Base-by-base conservation (phyloP, 2,113 vertebrate genomes). In the Nerophis lumbriciformis region DNA sequence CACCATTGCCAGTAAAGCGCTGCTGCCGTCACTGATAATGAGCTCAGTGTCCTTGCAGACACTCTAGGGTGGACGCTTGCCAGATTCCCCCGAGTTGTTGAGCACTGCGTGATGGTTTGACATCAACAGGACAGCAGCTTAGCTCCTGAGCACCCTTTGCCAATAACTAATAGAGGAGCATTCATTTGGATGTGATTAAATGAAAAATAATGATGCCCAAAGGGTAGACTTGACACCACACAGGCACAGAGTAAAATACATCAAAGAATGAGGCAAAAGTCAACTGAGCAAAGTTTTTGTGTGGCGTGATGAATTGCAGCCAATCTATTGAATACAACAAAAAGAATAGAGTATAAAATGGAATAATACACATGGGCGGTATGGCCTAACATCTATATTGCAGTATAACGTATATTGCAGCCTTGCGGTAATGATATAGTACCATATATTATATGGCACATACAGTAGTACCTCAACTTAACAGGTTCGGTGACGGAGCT, bases 1-100 rank as follows among this genome's bases (percentile, higher is more conserved):
- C 72, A 73, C 21, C 14, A 11, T 45, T 73, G 84, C 76, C 79
- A 71, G 75, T 55, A 69, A 71, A 71, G 62, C 68, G 8, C 60
- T 76, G 77, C 80, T 80, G 77, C 73, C 62, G 68, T 55, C 35
- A 19, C 65, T 65, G 82, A 86, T 88, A 86, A 86, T 81, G 77
- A 79, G 70, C 76, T 73, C 72, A 59, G 63, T 77, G 69, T 82
- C 80, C 82, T 83, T 71, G 71, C 68, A 80, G 70, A 83, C 66
- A 69, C 73, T 64, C 42, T 19, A 3, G 8, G 36, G 60, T 73
- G 68, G 76, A 70, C 50, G 35, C 16, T 56, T 64, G 83, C 69
- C 76, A 70, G 65, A 66, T 68, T 68, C 72, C 69, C 71, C 44
- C 6, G 67, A 72, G 74, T 65, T 49, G 63, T 52, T 11, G 44